Base-by-base conservation (phyloP, 2,888 invertebrate genomes). In the Oligia strigilis region DNA sequence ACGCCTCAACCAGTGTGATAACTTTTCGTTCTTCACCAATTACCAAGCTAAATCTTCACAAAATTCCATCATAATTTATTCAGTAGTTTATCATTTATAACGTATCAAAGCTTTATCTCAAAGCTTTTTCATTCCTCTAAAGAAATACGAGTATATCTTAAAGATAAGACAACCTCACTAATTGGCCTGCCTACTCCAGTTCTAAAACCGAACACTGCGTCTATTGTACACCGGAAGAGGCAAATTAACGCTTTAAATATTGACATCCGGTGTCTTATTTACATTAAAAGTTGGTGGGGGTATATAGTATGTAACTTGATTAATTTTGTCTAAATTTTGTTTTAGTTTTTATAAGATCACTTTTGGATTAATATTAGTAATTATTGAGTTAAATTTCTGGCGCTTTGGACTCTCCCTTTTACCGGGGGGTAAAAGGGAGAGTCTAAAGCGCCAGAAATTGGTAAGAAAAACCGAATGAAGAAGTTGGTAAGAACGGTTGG, bases 181-280 rank as follows among this genome's bases (percentile, higher is more conserved):
- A 88, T 87, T 82, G 80, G 78, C 52, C 78, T 78, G 73, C 77
- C 74, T 83, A 81, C 82, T 83, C 84, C 78, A 83, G 71, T 83
- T 89, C 77, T 86, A 78, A 88, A 81, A 75, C 65, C 62, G 75
- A 90, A 87, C 88, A 89, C 80, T 83, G 89, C 69, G 23, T 72
- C 83, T 75, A 74, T 82, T 87, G 77, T 83, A 58, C 71, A 85
- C 85, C 90, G 89, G 90, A 89, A 88, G 82, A 87, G 62, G 60
- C 87, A 84, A 66, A 83, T 89, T 89, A 89, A 84, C 89, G 84
- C 87, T 73, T 88, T 74, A 87, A 88, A 89, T 84, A 89, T 89
- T 89, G 84, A 89, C 90, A 81, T 90, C 90, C 89, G 84, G 84
- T 82, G n/a, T 77, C 23, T 62, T 70, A 81, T 86, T 87, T 81